phyloP scores from a whole-genome alignment of 2,797 vertebrate species.

The Onychomys leucogaster region DNA sequence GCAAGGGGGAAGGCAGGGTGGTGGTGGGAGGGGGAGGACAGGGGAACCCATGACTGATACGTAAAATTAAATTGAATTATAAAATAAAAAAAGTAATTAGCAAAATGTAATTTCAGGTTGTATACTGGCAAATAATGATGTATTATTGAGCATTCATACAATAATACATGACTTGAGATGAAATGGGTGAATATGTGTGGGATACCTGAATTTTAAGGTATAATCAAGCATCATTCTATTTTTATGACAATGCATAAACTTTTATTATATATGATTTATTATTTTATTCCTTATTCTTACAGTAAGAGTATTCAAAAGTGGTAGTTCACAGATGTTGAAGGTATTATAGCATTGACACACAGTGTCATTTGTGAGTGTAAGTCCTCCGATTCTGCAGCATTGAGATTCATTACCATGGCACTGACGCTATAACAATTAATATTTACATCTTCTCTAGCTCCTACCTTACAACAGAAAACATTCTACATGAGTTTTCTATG shows the following conservation, averaged over 20 bases:
- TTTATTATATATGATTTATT: neutral
- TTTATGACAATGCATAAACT: neutral
- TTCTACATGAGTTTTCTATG: neutral
- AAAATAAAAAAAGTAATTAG: too few relatives aligned
- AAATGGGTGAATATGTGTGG: neutral
- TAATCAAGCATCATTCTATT: neutral
- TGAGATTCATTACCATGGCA: neutral
- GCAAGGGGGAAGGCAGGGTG: too few relatives aligned
- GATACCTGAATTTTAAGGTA: conserved; percentile 13
- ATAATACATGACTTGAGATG: neutral
- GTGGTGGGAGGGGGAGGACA: too few relatives aligned
- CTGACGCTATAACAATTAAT: neutral
- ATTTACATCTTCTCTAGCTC: neutral
- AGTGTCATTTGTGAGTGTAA: neutral
- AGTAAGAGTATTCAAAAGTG: neutral
- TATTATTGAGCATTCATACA: neutral
- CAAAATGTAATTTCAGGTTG: conserved; percentile 2
- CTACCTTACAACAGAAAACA: neutral
- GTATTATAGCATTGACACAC: neutral
- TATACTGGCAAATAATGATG: conserved; percentile 19
- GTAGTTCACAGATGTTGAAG: neutral
- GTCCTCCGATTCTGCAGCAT: neutral
- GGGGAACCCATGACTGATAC: too few relatives aligned
- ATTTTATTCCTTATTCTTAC: neutral
- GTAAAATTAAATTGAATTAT: too few relatives aligned